Conservation (phyloP, 1,140 invertebrate genomes). For the Cydia strobilella region DNA sequence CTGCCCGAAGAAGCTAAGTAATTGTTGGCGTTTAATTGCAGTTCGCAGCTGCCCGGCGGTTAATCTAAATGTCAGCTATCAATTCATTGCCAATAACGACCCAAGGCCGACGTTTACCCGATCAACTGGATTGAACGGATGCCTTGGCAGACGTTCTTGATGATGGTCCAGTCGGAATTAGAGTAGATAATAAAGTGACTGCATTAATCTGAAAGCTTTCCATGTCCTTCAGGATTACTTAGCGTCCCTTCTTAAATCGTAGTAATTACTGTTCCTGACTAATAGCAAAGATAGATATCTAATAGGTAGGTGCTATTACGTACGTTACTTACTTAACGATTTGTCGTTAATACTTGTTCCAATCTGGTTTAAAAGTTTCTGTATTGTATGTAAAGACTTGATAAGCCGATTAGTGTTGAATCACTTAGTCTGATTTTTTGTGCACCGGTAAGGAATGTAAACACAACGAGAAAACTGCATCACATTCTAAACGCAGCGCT, state of each 20-base stretch:
- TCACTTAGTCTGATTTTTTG: not conserved
- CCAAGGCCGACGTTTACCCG: constrained; percentile 51
- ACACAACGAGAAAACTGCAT: constrained; percentile 4
- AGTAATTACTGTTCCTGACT: not conserved
- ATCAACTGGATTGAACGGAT: constrained; percentile 31
- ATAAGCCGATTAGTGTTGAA: not conserved
- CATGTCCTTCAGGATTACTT: constrained; percentile 3
- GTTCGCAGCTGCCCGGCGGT: constrained; percentile 61
- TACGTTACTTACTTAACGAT: not conserved
- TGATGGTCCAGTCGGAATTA: constrained; percentile 2
- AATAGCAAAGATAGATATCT: too few relatives aligned
- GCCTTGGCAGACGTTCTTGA: not conserved
- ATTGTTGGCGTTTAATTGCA: constrained; percentile 50
- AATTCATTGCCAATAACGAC: constrained; percentile 52
- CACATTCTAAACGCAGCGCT: not conserved
- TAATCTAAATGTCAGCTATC: constrained; percentile 68
- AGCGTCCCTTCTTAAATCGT: not conserved
- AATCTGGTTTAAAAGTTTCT: not conserved
- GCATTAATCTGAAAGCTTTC: constrained; percentile 2
- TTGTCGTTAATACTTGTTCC: not conserved
- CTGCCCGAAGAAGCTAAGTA: constrained; percentile 50
- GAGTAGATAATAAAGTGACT: constrained; percentile 2
- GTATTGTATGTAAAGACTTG: not conserved
- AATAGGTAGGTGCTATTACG: not conserved
- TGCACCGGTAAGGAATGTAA: not conserved